A percentile compares a stretch with the other conserved stretches of the same genome.
These are phyloP conservation scores for Macrotrachela quadricornifera DNA, from an alignment of 1,140 invertebrate genomes.

Conservation along the genomic window DNA sequence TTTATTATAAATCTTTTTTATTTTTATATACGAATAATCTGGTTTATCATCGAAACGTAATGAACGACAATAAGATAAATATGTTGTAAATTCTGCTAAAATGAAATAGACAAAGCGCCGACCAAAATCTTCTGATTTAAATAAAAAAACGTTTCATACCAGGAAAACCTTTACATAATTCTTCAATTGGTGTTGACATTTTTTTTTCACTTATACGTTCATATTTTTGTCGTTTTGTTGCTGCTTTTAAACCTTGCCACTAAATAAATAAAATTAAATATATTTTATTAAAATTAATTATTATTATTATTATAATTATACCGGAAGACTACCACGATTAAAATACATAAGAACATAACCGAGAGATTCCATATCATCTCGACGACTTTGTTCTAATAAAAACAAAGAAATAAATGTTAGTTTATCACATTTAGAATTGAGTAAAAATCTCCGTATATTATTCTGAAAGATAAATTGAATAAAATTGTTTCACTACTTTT, in stretches of 20 bases:
- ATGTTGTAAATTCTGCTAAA: conserved; percentile 36
- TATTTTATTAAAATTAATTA: conserved; percentile 16
- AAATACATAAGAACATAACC: conserved; percentile 43
- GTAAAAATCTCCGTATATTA: no score
- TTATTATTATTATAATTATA: no score
- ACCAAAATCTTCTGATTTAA: neutral
- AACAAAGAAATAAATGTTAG: no score
- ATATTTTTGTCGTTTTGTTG: conserved; percentile 41
- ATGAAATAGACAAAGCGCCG: conserved; percentile 5
- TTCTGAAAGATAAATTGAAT: no score
- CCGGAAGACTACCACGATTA: conserved; percentile 33
- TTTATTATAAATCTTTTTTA: neutral
- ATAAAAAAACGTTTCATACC: conserved; percentile 11
- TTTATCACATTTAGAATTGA: no score
- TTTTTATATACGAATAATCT: conserved; percentile 27
- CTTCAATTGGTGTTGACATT: conserved; percentile 19
- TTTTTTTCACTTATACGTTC: conserved; percentile 17
- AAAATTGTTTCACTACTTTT: no score
- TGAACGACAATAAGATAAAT: conserved; percentile 40
- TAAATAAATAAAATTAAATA: no score
- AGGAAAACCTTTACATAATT: conserved; percentile 32
- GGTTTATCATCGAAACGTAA: conserved; percentile 41
- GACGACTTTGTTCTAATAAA: conserved; percentile 19
- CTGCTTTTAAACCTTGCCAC: conserved; percentile 38
- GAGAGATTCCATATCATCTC: conserved; percentile 40